A percentile compares a stretch with the other conserved stretches of the same genome.
Evolutionary conservation across 1,140 invertebrate genomes (phyloP).

Genomic region (Ceratina japonica): DNA sequence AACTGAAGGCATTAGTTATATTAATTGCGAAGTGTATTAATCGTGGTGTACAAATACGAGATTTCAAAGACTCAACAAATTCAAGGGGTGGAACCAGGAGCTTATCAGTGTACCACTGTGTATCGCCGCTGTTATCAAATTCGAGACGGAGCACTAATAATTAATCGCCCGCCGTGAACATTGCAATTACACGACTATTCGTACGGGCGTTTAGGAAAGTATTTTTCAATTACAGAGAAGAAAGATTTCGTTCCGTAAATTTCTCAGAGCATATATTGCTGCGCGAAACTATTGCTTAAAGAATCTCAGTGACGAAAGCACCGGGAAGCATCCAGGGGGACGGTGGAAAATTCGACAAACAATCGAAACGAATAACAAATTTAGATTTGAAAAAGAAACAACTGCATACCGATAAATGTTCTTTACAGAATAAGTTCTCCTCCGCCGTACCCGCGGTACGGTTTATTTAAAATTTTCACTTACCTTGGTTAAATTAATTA

Average conservation of each 20-base stretch:
- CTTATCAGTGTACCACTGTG: constrained; percentile 65
- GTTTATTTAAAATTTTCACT: constrained; percentile 37
- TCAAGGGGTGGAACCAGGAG: constrained; percentile 55
- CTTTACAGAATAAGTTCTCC: constrained; percentile 24
- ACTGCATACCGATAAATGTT: constrained; percentile 6
- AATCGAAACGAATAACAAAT: constrained; percentile 13
- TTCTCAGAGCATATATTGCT: constrained; percentile 47
- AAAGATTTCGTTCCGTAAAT: constrained; percentile 44
- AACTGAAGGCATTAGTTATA: constrained; percentile 56
- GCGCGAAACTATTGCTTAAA: constrained; percentile 49
- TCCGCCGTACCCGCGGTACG: constrained; percentile 1
- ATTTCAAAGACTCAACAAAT: constrained; percentile 68
- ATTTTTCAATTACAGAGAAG: constrained; percentile 52
- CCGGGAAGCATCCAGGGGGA: background rate
- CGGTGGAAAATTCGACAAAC: constrained; percentile 18
- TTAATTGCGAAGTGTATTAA: constrained; percentile 58
- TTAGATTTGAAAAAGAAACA: background rate
- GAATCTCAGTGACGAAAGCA: constrained; percentile 52
- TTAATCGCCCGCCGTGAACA: constrained; percentile 23
- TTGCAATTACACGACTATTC: constrained; percentile 34
- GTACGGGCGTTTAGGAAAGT: constrained; percentile 58
- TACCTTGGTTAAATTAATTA: constrained; percentile 37
- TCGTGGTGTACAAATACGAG: constrained; percentile 67
- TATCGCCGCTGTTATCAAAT: constrained; percentile 59
- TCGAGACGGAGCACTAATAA: constrained; percentile 49